Conservation (phyloP, 1,140 invertebrate genomes). For the Drosophila bipectinata region DNA sequence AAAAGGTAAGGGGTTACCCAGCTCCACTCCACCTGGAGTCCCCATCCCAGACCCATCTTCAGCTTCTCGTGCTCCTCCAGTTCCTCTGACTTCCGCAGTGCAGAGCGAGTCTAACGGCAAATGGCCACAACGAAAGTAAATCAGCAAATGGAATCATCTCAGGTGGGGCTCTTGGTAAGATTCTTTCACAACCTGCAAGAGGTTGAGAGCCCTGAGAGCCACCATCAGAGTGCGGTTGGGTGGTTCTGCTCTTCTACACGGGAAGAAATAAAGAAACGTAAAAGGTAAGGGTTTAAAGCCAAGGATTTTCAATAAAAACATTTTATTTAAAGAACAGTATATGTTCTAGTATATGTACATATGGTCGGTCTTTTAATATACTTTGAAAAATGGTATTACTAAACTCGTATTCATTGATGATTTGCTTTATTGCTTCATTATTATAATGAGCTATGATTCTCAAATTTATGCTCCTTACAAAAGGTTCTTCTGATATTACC, state of each 20-base stretch:
- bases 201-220: slow-evolving; percentile 32
- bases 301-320: not conserved
- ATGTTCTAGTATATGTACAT: too few relatives aligned
- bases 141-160: slow-evolving; percentile 57
- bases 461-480: too few relatives aligned
- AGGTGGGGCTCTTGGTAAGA: slow-evolving; percentile 28
- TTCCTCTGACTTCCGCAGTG: slow-evolving; percentile 50
- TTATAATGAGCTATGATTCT: too few relatives aligned
- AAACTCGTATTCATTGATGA: too few relatives aligned
- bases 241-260: slow-evolving; percentile 29
- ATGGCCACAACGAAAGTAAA: slow-evolving; percentile 66
- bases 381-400: too few relatives aligned
- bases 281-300: not conserved
- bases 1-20: slow-evolving; percentile 62
- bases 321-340: too few relatives aligned
- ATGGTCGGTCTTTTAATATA: too few relatives aligned
- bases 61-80: slow-evolving; percentile 1
- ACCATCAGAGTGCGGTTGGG: slow-evolving; percentile 24
- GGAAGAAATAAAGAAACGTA: not conserved
- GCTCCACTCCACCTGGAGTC: not conserved
- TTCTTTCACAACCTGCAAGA: slow-evolving; percentile 44
- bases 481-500: too few relatives aligned
- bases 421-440: too few relatives aligned
- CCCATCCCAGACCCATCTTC: slow-evolving; percentile 1
- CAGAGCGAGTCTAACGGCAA: slow-evolving; percentile 44